These are phyloP conservation scores for Pseudomyrmex pallidus DNA, from an alignment of 1,140 invertebrate species.

Conservation along the genomic window DNA sequence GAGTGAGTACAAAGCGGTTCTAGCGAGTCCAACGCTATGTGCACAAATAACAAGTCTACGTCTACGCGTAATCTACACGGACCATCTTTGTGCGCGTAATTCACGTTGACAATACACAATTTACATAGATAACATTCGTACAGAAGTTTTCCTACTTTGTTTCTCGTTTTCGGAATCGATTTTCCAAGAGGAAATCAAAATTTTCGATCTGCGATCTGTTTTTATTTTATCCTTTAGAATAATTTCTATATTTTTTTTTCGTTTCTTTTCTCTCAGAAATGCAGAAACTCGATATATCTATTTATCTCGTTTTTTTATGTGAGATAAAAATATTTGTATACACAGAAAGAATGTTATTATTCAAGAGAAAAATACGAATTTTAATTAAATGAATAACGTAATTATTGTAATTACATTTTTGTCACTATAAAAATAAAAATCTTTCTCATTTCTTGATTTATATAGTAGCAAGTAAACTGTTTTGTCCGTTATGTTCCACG, in stretches of 20 bases:
- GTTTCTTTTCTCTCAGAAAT: too few species aligned
- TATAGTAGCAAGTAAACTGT: too few species aligned
- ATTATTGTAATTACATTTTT: constrained; percentile 3
- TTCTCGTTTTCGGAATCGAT: not conserved
- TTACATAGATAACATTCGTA: constrained; percentile 34
- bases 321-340: too few species aligned
- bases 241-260: not conserved
- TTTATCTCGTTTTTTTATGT: too few species aligned
- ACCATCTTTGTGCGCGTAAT: constrained; percentile 38
- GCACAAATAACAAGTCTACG: constrained; percentile 32
- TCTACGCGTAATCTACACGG: constrained; percentile 32
- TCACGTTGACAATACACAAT: constrained; percentile 53
- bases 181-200: not conserved
- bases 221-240: not conserved
- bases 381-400: constrained; percentile 5
- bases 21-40: constrained; percentile 31
- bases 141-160: not conserved
- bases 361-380: not conserved
- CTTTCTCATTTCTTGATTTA: too few species aligned
- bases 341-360: too few species aligned
- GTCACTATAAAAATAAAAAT: not conserved
- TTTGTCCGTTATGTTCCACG: too few species aligned
- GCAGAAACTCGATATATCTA: too few species aligned
- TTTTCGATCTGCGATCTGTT: constrained; percentile 8
- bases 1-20: constrained; percentile 29